A percentile compares a stretch with the other conserved stretches of the same genome.
phyloP scores from a whole-genome alignment of 2,113 vertebrate genomes.

The Coptodon bakossiorum region DNA sequence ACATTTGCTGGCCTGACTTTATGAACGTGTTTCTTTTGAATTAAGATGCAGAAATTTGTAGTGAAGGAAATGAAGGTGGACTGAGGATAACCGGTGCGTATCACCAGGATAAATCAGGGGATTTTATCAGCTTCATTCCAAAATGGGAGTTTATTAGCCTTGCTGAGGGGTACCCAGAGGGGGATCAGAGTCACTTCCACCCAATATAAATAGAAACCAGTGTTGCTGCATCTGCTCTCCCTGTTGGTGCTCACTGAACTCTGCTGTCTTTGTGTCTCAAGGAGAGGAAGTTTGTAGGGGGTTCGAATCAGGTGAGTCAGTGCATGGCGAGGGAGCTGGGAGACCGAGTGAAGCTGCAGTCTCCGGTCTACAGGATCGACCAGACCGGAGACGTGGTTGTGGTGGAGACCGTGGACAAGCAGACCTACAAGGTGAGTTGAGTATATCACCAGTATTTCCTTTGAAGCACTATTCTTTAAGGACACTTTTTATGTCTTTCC shows the following conservation, averaged over 20 bases:
- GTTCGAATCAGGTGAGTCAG: conserved; percentile 89
- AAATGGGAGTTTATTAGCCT: too few species aligned
- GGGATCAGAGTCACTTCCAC: too few species aligned
- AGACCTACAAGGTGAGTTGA: conserved; percentile 72
- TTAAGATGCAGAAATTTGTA: too few species aligned
- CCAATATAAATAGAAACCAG: background rate
- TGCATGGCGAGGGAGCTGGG: conserved; percentile 80
- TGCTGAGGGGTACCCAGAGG: too few species aligned
- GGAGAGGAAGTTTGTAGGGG: conserved; percentile 95
- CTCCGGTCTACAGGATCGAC: conserved; percentile 81
- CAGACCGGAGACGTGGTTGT: conserved; percentile 77
- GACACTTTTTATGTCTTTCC: background rate
- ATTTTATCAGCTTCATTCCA: too few species aligned
- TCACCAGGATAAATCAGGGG: too few species aligned
- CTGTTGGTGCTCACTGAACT: background rate
- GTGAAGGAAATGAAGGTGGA: too few species aligned
- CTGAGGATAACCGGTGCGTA: too few species aligned
- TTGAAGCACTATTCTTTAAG: background rate
- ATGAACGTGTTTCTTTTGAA: too few species aligned
- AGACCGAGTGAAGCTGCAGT: conserved; percentile 79
- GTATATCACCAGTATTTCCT: background rate
- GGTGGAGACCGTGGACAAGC: conserved; percentile 83
- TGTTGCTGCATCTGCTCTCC: background rate
- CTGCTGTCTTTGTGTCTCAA: conserved; percentile 33
- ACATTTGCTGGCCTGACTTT: too few species aligned